phyloP scores from a whole-genome alignment of 2,113 vertebrate genomes.

The Scolopax mira region DNA sequence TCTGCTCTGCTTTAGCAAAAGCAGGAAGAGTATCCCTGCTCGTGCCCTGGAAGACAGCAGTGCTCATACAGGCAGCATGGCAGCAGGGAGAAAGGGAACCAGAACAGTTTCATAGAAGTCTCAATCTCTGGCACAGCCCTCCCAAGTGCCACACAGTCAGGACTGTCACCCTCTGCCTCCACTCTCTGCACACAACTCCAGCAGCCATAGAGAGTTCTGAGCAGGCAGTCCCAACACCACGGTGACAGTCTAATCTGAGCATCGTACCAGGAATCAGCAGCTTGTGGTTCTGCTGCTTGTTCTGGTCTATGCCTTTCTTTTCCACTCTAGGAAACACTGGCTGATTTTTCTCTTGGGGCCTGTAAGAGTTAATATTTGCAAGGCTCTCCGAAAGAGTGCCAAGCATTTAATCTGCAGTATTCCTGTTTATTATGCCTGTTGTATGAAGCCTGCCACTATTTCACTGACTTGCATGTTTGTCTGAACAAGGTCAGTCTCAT shows the following conservation, averaged over 20 bases:
- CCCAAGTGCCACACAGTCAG: background rate
- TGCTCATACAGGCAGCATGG: background rate
- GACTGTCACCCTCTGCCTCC: background rate
- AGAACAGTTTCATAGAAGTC: background rate
- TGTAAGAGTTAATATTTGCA: slow-evolving; percentile 44
- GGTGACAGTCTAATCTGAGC: background rate
- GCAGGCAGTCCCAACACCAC: background rate
- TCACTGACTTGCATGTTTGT: background rate
- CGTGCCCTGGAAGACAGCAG: background rate
- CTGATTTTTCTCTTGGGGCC: background rate
- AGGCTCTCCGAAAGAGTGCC: slow-evolving; percentile 33
- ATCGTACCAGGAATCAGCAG: background rate
- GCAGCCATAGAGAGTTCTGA: background rate
- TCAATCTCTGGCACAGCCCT: background rate
- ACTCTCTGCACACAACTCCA: background rate
- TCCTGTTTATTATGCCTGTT: slow-evolving; percentile 47
- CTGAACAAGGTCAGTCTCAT: slow-evolving; percentile 44
- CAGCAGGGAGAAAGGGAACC: background rate
- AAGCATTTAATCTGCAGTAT: slow-evolving; percentile 53
- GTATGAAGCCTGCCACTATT: slow-evolving; percentile 2
- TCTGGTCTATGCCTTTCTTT: background rate
- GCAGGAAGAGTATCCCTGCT: background rate
- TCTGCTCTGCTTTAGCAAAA: background rate
- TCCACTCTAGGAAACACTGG: background rate
- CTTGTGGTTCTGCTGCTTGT: background rate